Percentiles rank a stretch among this genome's conserved stretches.
Evolutionary conservation across 2,888 invertebrate species (phyloP).

Genomic region (Cosmorhoe ocellata): DNA sequence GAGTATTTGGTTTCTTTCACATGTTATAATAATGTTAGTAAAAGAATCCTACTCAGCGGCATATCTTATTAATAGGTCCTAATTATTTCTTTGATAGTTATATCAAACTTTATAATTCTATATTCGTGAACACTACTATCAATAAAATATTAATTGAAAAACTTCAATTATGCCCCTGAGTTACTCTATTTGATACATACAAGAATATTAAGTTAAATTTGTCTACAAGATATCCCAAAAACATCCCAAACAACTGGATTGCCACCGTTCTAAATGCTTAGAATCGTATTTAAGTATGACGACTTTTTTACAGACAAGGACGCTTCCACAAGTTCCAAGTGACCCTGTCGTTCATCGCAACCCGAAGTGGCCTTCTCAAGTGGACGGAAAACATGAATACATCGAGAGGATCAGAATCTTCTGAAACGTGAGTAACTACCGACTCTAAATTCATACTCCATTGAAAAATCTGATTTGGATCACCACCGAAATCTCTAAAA

Average conservation of each 20-base stretch:
- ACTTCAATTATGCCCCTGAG: not conserved
- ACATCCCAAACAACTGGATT: not conserved
- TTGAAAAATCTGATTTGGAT: too few species aligned
- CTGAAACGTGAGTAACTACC: conserved; percentile 85
- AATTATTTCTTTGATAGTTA: too few species aligned
- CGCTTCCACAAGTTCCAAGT: conserved; percentile 92
- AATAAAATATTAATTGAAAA: too few species aligned
- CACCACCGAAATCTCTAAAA: too few species aligned
- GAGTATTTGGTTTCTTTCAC: conserved; percentile 11
- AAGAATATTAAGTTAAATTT: not conserved
- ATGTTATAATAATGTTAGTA: not conserved
- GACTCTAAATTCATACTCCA: not conserved
- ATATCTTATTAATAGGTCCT: too few species aligned
- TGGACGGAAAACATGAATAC: conserved; percentile 89
- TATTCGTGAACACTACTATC: too few species aligned
- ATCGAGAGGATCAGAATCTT: conserved; percentile 75
- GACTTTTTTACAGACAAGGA: conserved; percentile 88
- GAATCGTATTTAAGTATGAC: conserved; percentile 3
- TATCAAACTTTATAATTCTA: too few species aligned
- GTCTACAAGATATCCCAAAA: not conserved
- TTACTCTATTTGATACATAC: not conserved
- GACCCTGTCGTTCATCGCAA: conserved; percentile 93
- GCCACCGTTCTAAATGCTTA: not conserved
- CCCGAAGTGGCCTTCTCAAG: conserved; percentile 92
- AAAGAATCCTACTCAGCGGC: conserved; percentile 1